Percentiles rank a stretch among this genome's conserved stretches.
phyloP scores from a whole-genome alignment of 1,140 invertebrate species.

The Caligus rogercresseyi region DNA sequence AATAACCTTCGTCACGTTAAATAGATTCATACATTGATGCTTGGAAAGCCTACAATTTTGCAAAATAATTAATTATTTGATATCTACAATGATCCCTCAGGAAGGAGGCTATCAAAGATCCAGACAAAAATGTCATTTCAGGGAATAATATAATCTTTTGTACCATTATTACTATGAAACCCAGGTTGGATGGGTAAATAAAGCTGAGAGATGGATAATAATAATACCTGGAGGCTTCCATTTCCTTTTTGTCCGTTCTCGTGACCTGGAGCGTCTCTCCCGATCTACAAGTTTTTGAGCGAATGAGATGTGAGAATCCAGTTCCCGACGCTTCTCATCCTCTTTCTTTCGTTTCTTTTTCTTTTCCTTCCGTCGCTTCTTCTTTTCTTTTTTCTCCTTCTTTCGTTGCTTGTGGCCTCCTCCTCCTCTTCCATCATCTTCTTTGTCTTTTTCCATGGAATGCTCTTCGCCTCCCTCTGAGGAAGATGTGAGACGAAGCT shows the following conservation, averaged over 20 bases:
- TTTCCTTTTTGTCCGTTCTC: not conserved
- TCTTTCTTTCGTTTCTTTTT: not conserved
- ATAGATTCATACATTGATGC: no score
- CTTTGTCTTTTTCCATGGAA: constrained; percentile 21
- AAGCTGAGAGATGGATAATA: not conserved
- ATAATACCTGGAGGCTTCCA: not conserved
- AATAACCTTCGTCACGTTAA: no score
- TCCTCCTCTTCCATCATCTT: constrained; percentile 24
- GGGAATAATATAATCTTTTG: no score
- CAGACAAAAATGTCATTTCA: no score
- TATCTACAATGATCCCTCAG: no score
- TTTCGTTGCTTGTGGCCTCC: constrained; percentile 15
- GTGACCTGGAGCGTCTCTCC: constrained; percentile 3
- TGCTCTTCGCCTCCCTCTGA: constrained; percentile 21
- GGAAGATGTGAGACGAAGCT: not conserved
- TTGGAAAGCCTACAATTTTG: no score
- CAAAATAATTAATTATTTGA: no score
- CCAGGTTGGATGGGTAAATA: not conserved
- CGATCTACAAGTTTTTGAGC: constrained; percentile 11
- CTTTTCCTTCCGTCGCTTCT: constrained; percentile 13
- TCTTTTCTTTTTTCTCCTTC: constrained; percentile 15
- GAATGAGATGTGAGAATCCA: constrained; percentile 5
- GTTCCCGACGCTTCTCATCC: constrained; percentile 20
- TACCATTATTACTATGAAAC: no score
- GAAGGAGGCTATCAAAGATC: no score